Base-by-base conservation (phyloP, 2,888 invertebrate species). In the Caenorhabditis sp. region DNA sequence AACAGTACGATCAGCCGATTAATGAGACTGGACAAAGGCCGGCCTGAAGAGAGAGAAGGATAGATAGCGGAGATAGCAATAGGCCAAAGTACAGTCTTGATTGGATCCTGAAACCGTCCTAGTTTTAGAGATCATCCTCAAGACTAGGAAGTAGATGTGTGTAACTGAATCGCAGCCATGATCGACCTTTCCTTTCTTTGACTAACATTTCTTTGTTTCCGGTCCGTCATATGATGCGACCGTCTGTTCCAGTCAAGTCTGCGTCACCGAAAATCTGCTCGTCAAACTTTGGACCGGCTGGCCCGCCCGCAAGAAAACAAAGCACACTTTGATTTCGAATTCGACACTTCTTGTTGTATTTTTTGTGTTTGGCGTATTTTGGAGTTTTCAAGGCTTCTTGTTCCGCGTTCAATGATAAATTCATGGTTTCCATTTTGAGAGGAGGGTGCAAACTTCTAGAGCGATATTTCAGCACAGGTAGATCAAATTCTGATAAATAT, bases 241-340 rank as follows among this genome's bases (percentile, higher is more conserved):
- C 12, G 44, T n/a, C 31, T 66, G 75, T 75, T 75, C 75, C 75
- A 70, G 59, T 70, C 59, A 38, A 38, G n/a, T 38, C 61, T 51
- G 58, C 77, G 77, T 77, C 77, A 77, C 69, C 22, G 41, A 51
- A 77, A 77, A 77, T 77, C 69, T 70, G 77, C 69, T 77, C 61
- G 63, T 54, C 69, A 77, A 77, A 77, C 77, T 69, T 77, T 70
- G 77, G 77, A 77, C 76, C 58, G 66, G 66, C 58, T 22, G 47
- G 47, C 44, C 44, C 16, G 16, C 41, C 28, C 35, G 66, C 28
- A 68, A 63, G 68, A 54, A 63, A 63, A 58, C 49, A 63, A 75
- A 66, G 58, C 31, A 66, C 68, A 54, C 22, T 49, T 41, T 31
- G 16, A 26, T 49, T 35, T 19, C 6, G 19, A 31, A 12, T 61